Conservation (phyloP, 1,140 invertebrate species). For the Drosophila lini region DNA sequence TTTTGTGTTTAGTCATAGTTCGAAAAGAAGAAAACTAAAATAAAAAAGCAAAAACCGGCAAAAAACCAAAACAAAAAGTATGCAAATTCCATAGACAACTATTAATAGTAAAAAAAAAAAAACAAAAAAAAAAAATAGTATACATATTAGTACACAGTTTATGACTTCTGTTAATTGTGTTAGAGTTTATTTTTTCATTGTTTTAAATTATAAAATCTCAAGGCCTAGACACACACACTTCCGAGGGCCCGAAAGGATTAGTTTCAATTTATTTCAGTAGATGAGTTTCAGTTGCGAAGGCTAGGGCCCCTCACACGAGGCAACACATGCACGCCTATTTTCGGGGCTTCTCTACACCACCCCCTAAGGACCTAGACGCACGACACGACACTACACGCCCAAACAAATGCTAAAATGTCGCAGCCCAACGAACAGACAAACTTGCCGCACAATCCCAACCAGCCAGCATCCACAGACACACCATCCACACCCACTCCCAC, state of each 20-base stretch:
- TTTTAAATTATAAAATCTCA: slow-evolving; percentile 30
- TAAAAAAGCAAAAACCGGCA: slow-evolving; percentile 28
- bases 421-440: slow-evolving; percentile 63
- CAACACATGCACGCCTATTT: slow-evolving; percentile 22
- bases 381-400: slow-evolving; percentile 35
- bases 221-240: slow-evolving; percentile 6
- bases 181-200: slow-evolving; percentile 13
- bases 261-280: slow-evolving; percentile 48
- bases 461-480: slow-evolving; percentile 24
- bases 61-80: slow-evolving; percentile 57
- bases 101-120: slow-evolving; percentile 35
- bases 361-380: slow-evolving; percentile 20
- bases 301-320: slow-evolving; percentile 19
- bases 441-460: slow-evolving; percentile 50
- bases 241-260: slow-evolving; percentile 19
- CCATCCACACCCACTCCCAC: slow-evolving; percentile 12
- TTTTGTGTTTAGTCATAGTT: slow-evolving; percentile 64
- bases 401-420: slow-evolving; percentile 72
- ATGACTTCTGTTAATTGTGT: slow-evolving; percentile 26
- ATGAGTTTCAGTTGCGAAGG: slow-evolving; percentile 31
- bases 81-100: slow-evolving; percentile 43
- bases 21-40: slow-evolving; percentile 39
- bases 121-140: slow-evolving; percentile 29
- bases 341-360: slow-evolving; percentile 34
- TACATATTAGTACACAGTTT: slow-evolving; percentile 42